phyloP scores from a whole-genome alignment of 2,797 vertebrate species.

The Balearica regulorum region DNA sequence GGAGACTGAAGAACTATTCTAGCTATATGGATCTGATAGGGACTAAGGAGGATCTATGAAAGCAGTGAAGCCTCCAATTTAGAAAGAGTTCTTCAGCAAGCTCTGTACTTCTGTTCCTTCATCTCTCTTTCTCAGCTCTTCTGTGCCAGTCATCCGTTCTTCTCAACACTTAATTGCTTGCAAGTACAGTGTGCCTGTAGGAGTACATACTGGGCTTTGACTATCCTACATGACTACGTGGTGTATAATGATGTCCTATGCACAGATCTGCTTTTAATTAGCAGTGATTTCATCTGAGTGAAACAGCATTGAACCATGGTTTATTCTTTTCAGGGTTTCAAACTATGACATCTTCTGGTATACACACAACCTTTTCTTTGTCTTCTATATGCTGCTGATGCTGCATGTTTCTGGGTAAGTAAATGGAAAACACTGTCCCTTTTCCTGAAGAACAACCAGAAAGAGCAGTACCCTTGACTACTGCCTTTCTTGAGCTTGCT shows the following conservation, averaged over 20 bases:
- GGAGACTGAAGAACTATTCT: neutral
- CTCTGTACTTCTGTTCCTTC: neutral
- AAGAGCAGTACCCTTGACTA: neutral
- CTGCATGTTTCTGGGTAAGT: constrained; percentile 94
- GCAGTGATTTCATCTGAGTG: neutral
- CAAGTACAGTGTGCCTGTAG: neutral
- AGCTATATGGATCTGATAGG: fast-evolving
- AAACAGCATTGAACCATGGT: constrained; percentile 33
- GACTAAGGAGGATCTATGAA: neutral
- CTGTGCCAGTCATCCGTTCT: neutral
- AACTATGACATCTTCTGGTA: constrained; percentile 99
- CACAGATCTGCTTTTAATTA: neutral
- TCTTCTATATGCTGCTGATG: constrained; percentile 94
- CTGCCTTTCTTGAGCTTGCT: neutral
- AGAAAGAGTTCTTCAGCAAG: neutral
- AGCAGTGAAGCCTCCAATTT: neutral
- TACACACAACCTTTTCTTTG: constrained; percentile 96
- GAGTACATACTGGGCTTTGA: neutral
- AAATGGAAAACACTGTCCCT: neutral
- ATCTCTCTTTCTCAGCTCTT: neutral
- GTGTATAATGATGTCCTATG: neutral
- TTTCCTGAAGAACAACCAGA: neutral
- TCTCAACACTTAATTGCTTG: neutral
- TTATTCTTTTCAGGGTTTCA: constrained; percentile 83
- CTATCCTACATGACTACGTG: neutral